Conservation (phyloP, 2,113 vertebrate species). For the human region DNA sequence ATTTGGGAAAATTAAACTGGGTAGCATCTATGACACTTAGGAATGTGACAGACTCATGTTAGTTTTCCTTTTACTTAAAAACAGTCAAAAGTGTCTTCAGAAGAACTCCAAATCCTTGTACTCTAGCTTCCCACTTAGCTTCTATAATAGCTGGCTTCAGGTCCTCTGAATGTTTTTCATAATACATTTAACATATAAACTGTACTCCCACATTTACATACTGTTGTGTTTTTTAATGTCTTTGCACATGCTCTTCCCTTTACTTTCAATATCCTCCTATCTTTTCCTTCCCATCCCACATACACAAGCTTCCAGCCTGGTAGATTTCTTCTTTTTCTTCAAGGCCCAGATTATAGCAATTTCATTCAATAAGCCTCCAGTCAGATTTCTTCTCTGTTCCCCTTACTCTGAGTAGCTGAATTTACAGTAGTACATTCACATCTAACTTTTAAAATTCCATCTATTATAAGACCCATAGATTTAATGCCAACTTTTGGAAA, state of each 20-base stretch:
- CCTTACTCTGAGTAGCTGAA: neutral
- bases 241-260: neutral
- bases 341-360: neutral
- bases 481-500: neutral
- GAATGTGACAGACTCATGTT: neutral
- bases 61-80: slow-evolving; percentile 16
- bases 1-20: neutral
- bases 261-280: neutral
- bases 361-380: neutral
- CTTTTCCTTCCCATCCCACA: neutral
- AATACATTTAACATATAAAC: neutral
- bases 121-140: neutral
- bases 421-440: neutral
- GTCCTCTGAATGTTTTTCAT: neutral
- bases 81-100: neutral
- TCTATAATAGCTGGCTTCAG: neutral
- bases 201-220: neutral
- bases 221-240: neutral
- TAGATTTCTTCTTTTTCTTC: neutral
- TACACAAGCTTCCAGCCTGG: neutral
- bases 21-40: neutral
- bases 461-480: neutral
- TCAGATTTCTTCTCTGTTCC: neutral
- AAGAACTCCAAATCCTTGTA: neutral
- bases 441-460: neutral